Evolutionary conservation across 2,888 invertebrate genomes (phyloP).

Genomic region (Athetis lepigone): DNA sequence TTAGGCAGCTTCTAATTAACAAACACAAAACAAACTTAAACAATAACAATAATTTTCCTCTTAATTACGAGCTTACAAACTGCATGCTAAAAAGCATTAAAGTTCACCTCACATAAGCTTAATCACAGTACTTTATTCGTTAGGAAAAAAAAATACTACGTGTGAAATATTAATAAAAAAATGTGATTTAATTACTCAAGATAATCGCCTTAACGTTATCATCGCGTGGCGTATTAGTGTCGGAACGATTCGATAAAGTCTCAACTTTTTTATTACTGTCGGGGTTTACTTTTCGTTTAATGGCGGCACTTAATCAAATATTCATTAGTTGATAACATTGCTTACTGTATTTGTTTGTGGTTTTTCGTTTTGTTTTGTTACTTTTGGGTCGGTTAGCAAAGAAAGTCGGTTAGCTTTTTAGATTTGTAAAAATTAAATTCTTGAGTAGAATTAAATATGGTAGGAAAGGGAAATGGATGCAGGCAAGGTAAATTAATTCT

Average conservation of each 20-base stretch:
- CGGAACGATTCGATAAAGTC: slow-evolving; percentile 77
- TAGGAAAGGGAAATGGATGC: too few relatives aligned
- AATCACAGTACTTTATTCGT: slow-evolving; percentile 45
- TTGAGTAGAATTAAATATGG: too few relatives aligned
- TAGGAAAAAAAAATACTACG: slow-evolving; percentile 58
- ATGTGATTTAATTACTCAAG: slow-evolving; percentile 79
- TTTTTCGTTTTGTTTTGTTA: slow-evolving; percentile 7
- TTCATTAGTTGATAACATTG: slow-evolving; percentile 69
- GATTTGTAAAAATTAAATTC: too few relatives aligned
- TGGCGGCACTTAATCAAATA: slow-evolving; percentile 71
- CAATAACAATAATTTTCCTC: slow-evolving; percentile 55
- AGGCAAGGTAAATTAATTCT: too few relatives aligned
- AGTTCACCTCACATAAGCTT: slow-evolving; percentile 52
- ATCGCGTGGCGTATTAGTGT: slow-evolving; percentile 85
- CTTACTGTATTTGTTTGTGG: slow-evolving; percentile 45
- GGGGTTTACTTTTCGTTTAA: slow-evolving; percentile 64
- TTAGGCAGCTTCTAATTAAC: slow-evolving; percentile 46
- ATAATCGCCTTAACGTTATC: slow-evolving; percentile 77
- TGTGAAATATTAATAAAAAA: slow-evolving; percentile 69
- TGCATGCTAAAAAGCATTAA: slow-evolving; percentile 62
- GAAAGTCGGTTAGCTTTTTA: too few relatives aligned
- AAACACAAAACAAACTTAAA: slow-evolving; percentile 41
- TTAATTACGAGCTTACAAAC: slow-evolving; percentile 45
- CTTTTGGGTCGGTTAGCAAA: too few relatives aligned
- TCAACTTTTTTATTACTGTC: slow-evolving; percentile 64